Evolutionary conservation across 2,888 invertebrate species (phyloP), one percentile per base, ranked within the genome.

Genomic region (Athrips mouffetella): DNA sequence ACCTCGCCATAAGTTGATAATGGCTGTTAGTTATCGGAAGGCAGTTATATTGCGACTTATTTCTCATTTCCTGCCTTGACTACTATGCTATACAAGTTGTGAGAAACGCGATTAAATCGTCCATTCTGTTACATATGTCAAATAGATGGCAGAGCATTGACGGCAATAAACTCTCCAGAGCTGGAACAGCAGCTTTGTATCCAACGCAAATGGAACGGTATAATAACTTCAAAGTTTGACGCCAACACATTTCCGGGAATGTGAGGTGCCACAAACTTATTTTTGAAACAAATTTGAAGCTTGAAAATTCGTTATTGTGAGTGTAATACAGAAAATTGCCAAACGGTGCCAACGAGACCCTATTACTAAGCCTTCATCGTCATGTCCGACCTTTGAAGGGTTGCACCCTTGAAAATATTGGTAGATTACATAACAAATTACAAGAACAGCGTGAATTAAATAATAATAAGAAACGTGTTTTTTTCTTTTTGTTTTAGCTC

Each of bases 211-310:
- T 42, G 18, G 42, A 25, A 42, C 29, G 42, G n/a, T 25, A 29
- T 29, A 29, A 42, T 42, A 42, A 42, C 42, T 42, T 42, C n/a
- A 11, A 40, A 40, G 25, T 40, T 40, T 40, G 25, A 18, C 25
- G 4, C 40, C 25, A 37, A 37, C 37, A 20, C 18, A 37, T 37
- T 37, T 21, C 37, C 21, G 37, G 13, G 20, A 13, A 37, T 37
- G 25, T 25, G 25, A 40, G 40, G 40, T 40, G 40, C 13, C 23
- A 40, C 25, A 23, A 25, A 23, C 25, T 40, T 16, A 40, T 40
- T 40, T 40, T 25, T 8, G 10, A 10, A 40, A 40, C 40, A 40
- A n/a, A 25, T 40, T 25, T 15, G 23, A 21, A 18, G 25, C 25
- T 25, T 25, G 25, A 15, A n/a, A 25, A 40, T 25, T 40, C 18